Evolutionary conservation across 2,113 vertebrate genomes (phyloP).

Genomic region (Phyllostomus hastatus): DNA sequence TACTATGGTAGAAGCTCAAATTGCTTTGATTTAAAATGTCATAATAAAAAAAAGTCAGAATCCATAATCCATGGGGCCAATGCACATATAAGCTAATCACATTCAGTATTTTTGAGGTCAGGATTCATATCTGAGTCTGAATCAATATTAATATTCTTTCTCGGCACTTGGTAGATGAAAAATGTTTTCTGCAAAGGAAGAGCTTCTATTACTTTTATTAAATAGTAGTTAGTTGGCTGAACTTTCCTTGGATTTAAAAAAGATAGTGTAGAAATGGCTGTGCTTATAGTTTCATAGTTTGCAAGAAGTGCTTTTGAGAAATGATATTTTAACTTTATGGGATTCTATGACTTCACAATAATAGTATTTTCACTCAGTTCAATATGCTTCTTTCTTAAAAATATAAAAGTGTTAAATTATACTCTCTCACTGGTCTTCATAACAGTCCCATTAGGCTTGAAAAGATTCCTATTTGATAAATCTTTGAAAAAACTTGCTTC

Average conservation of each 20-base stretch:
- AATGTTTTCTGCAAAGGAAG: slow-evolving; percentile 51
- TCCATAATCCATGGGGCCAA: background rate
- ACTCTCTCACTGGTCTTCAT: background rate
- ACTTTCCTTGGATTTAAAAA: slow-evolving; percentile 40
- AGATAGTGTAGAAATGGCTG: background rate
- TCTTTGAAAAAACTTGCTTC: slow-evolving; percentile 1
- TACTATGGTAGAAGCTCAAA: slow-evolving; percentile 19
- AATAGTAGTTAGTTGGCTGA: slow-evolving; percentile 42
- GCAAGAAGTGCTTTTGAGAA: slow-evolving; percentile 53
- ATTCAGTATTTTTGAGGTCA: slow-evolving; percentile 56
- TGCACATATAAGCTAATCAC: slow-evolving; percentile 31
- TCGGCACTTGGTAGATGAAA: slow-evolving; percentile 44
- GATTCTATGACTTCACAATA: slow-evolving; percentile 26
- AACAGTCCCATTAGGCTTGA: background rate
- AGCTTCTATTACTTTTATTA: slow-evolving; percentile 58
- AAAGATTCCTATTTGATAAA: slow-evolving; percentile 19
- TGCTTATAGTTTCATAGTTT: slow-evolving; percentile 30
- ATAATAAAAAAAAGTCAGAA: slow-evolving; percentile 39
- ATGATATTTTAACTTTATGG: slow-evolving; percentile 46
- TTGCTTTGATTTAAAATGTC: slow-evolving; percentile 57
- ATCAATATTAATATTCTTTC: slow-evolving; percentile 68
- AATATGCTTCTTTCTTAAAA: background rate
- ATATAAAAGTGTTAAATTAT: background rate
- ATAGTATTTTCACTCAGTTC: slow-evolving; percentile 22
- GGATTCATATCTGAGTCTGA: slow-evolving; percentile 53